phyloP scores from a whole-genome alignment of 2,797 vertebrate genomes.

The Ptychobarbus kaznakovi region DNA sequence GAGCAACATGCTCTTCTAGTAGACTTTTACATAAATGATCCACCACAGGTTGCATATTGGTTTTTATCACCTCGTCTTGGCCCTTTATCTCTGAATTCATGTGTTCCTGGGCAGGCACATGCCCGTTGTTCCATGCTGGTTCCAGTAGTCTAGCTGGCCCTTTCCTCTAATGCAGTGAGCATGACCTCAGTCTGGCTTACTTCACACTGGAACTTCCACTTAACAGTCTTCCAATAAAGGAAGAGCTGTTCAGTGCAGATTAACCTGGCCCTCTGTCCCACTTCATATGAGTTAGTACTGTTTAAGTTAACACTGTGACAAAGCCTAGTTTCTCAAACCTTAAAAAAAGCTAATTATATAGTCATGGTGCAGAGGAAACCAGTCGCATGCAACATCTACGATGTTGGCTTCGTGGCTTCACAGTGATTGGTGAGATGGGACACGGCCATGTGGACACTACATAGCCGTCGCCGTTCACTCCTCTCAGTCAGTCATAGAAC shows the following conservation, averaged over 20 bases:
- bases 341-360: constrained; percentile 18
- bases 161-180: constrained; percentile 10
- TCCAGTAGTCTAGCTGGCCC: constrained; percentile 31
- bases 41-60: constrained; percentile 13
- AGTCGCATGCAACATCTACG: constrained; percentile 52
- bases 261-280: constrained; percentile 8
- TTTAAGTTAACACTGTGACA: constrained; percentile 48
- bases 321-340: constrained; percentile 32
- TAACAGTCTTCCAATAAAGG: neutral
- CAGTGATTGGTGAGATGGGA: constrained; percentile 12
- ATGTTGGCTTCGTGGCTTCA: constrained; percentile 34
- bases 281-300: constrained; percentile 20
- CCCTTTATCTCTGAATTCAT: neutral
- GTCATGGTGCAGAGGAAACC: constrained; percentile 44
- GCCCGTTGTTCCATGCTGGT: constrained; percentile 30
- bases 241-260: neutral
- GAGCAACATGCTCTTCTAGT: neutral
- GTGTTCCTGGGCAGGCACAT: constrained; percentile 4
- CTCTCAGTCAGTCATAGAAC: constrained; percentile 12
- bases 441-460: constrained; percentile 13
- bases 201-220: constrained; percentile 24
- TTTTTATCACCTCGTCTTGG: neutral
- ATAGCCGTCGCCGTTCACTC: neutral
- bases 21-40: neutral
- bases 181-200: neutral